A percentile compares a stretch with the other conserved stretches of the same genome.
phyloP scores from a whole-genome alignment of 2,113 vertebrate genomes.

The Tetrao urogallus region DNA sequence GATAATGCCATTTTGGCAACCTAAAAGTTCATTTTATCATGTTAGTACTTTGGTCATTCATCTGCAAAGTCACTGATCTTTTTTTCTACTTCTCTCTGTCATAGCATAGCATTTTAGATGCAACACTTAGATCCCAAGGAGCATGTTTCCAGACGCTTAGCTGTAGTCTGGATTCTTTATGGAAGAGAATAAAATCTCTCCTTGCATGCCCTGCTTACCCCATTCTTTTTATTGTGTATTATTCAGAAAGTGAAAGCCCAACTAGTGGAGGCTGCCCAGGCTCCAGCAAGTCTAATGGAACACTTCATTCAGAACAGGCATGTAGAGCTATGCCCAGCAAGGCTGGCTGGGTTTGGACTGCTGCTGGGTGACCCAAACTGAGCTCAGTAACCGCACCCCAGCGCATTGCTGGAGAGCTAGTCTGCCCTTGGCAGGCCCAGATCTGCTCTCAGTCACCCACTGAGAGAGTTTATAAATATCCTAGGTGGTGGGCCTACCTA shows the following conservation, averaged over 20 bases:
- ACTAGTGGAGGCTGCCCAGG: neutral
- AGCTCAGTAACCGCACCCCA: neutral
- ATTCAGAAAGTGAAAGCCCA: neutral
- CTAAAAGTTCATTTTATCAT: neutral
- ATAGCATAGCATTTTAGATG: neutral
- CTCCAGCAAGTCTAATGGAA: neutral
- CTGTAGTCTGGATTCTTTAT: neutral
- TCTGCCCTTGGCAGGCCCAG: neutral
- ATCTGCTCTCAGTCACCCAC: neutral
- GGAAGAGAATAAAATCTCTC: neutral
- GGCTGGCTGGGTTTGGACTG: neutral
- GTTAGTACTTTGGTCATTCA: neutral
- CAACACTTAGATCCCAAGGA: neutral
- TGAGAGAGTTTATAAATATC: neutral
- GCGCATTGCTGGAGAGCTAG: neutral
- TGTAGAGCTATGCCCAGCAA: fast-evolving
- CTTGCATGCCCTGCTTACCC: neutral
- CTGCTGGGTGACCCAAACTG: neutral
- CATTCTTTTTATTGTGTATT: neutral
- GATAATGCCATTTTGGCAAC: neutral
- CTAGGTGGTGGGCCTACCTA: neutral
- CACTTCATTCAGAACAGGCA: neutral
- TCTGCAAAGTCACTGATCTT: neutral
- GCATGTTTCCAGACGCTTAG: neutral
- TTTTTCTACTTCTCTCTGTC: neutral